Base-by-base conservation (phyloP, 2,888 invertebrate species). In the Acleris laterana region DNA sequence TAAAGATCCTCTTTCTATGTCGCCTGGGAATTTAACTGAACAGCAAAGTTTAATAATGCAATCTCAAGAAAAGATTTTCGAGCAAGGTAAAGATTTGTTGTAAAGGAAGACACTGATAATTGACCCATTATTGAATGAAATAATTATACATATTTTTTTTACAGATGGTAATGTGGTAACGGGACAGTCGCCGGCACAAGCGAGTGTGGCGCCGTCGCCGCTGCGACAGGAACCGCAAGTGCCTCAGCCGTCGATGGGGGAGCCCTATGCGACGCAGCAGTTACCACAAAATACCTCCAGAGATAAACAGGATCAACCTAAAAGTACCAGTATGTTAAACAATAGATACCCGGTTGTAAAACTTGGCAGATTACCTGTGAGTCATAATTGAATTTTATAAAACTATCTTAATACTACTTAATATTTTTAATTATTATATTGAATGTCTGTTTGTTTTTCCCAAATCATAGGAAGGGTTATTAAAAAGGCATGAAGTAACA, bases 101-200 rank as follows among this genome's bases (percentile, higher is more conserved):
- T 17, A 46, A 16, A 17, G 0, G 6, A 46, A 46, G 46, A 46
- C 46, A 17, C 6, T 56, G 56, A 56, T 16, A 5, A 22, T 16
- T 61, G 17, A 38, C 38, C 49, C 48, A 13, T 16, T 48, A 62
- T 17, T 11, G 28, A 63, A 60, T 32, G 9, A 17, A 16, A 44
- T 38, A 19, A 52, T 25, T 56, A 28, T 28, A 48, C 53, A 44
- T 56, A 62, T 50, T 32, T 16, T 56, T 71, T 56, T 79, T 80
- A 53, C 72, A 88, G 90, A 83, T 79, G 91, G 91, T 67, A 92
- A 91, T 79, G 90, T 88, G 65, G 81, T 91, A 76, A 88, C 89
- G 72, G 94, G 94, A 13, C 94, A 94, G 70, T 94, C 95, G 50
- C 94, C 95, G 67, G 95, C 94, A 22, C 95, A 95, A 85, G 95